Evolutionary conservation across 2,113 vertebrate genomes (phyloP), one percentile per base, ranked within the genome.

Genomic region (Globicephala melas): DNA sequence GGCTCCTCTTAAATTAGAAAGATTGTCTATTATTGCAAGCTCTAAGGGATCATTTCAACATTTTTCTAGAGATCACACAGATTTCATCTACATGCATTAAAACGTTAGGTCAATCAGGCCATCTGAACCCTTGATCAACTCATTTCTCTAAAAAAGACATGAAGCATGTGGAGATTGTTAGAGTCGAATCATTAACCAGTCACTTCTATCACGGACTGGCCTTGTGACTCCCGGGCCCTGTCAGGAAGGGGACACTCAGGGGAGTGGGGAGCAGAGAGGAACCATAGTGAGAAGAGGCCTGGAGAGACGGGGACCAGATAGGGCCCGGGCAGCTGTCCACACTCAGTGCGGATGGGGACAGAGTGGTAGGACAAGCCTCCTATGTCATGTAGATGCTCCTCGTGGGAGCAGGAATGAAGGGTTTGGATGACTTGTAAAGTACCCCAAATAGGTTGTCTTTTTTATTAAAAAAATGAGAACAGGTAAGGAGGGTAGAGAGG

Each of bases 251-350:
- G 86, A 33, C 26, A 14, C 33, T 62, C 31, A 21, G 6, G n/a
- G 68, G 20, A 0, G 0, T 53, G 55, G 9, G 63, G 4, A 58
- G 31, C n/a, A 65, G 73, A 90, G 47, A 58, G 38, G 50, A 50
- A 0, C 7, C 31, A 20, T 14, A 2, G 0, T 12, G 25, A 58
- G 23, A 31, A 21, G 1, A 60, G 74, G 38, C 73, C 6, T 3
- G 4, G 71, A 36, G 63, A 36, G 55, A 1, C 1, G 20, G 10
- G 55, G 15, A 53, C 21, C 44, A n/a, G 28, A 8, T 9, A 6
- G 60, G 15, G 13, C 3, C 68, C 2, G 6, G 11, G 63, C 38
- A 5, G 25, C 80, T 9, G 0, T 21, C 33, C 10, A 60, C 20
- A 21, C 26, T 14, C 55, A 26, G 14, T 20, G 65, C 60, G 3